Percentiles rank a stretch among this genome's conserved stretches.
These are phyloP conservation scores for Pseudolycoriella hygida DNA, from an alignment of 2,888 invertebrate species.

Conservation along the genomic window DNA sequence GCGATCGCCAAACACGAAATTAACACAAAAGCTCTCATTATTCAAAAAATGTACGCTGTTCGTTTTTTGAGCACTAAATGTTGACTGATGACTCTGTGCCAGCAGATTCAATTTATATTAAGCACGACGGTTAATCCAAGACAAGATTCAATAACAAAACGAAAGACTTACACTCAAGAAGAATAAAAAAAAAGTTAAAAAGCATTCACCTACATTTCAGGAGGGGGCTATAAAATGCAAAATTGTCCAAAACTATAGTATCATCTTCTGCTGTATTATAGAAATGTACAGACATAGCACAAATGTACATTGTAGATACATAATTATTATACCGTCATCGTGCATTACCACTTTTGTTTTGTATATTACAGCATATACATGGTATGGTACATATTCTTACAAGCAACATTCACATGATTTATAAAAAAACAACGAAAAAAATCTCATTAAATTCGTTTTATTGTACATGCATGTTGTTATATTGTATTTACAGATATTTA, in stretches of 20 bases:
- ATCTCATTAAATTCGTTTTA: too few species aligned
- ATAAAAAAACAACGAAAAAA: too few species aligned
- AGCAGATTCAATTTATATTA: constrained; percentile 30
- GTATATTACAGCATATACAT: too few species aligned
- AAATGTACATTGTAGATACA: too few species aligned
- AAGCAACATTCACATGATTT: too few species aligned
- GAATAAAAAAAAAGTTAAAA: constrained; percentile 5
- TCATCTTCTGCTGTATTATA: background rate
- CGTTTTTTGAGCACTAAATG: constrained; percentile 19
- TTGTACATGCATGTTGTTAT: too few species aligned
- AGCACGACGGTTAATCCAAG: background rate
- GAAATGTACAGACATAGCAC: background rate
- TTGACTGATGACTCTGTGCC: constrained; percentile 29
- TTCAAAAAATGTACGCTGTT: background rate
- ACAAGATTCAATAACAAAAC: constrained; percentile 1
- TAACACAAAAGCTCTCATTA: constrained; percentile 11
- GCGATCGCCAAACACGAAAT: constrained; percentile 12
- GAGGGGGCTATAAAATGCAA: background rate
- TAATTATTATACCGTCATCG: too few species aligned
- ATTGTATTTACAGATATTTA: too few species aligned
- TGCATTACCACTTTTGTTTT: too few species aligned
- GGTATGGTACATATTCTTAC: too few species aligned
- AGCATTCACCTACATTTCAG: constrained; percentile 5
- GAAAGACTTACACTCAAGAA: constrained; percentile 7
- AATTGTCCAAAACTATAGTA: background rate